A percentile compares a stretch with the other conserved stretches of the same genome.
Conservation (phyloP, 1,140 invertebrate species). For the Megathymus violae region DNA sequence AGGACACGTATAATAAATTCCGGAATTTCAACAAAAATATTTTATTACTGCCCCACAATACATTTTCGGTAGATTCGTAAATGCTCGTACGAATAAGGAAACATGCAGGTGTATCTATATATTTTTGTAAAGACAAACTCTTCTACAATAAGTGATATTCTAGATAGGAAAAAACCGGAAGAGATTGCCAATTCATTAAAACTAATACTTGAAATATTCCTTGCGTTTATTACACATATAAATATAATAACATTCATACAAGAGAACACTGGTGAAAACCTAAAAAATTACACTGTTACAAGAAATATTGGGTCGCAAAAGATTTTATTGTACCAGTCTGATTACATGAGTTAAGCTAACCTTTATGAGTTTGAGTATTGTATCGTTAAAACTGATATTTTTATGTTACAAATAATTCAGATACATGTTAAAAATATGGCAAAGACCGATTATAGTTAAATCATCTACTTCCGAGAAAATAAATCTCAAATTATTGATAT, state of each 20-base stretch:
- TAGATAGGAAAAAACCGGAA: too few relatives aligned
- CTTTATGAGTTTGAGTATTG: neutral
- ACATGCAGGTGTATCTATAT: too few relatives aligned
- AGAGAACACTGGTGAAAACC: conserved; percentile 68
- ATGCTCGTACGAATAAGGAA: too few relatives aligned
- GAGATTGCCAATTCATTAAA: conserved; percentile 18
- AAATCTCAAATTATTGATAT: neutral
- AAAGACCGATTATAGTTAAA: neutral
- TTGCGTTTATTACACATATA: conserved; percentile 67
- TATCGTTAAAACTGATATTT: neutral
- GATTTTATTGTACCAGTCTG: conserved; percentile 16
- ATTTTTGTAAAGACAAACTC: too few relatives aligned
- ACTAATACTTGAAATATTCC: conserved; percentile 38
- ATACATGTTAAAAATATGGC: neutral
- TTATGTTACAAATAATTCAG: neutral
- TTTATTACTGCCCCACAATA: too few relatives aligned
- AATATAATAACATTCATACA: conserved; percentile 59
- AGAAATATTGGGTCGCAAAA: conserved; percentile 22
- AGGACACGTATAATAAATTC: too few relatives aligned
- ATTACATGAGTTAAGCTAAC: conserved; percentile 18
- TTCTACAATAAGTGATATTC: too few relatives aligned
- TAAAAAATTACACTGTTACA: conserved; percentile 61
- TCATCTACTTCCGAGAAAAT: neutral
- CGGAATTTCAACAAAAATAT: too few relatives aligned
- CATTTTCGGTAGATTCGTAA: too few relatives aligned